Conservation (phyloP, 2,888 invertebrate genomes). For the Dicranocentrus wangi region DNA sequence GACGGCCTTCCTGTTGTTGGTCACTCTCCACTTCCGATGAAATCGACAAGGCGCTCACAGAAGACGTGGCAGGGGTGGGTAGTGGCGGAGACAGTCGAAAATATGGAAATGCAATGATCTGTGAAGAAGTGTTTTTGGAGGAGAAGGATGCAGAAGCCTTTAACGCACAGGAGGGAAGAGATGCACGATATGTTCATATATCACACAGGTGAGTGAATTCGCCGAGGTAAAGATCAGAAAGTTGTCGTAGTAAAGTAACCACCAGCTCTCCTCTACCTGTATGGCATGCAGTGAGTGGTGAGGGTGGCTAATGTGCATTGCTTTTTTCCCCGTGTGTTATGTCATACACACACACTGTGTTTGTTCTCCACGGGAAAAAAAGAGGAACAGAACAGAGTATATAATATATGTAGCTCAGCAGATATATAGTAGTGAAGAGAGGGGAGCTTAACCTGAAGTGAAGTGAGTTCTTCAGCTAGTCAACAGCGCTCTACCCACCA, state of each 20-base stretch:
- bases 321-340: background rate
- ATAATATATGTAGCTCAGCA: constrained; percentile 1
- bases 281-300: background rate
- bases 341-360: constrained; percentile 6
- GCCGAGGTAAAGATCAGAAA: constrained; percentile 40
- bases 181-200: constrained; percentile 18
- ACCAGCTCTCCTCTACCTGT: background rate
- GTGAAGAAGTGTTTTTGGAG: constrained; percentile 38
- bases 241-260: background rate
- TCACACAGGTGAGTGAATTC: constrained; percentile 34
- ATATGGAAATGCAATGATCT: constrained; percentile 45
- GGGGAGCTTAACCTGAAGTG: constrained; percentile 37
- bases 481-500: constrained; percentile 39
- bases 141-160: constrained; percentile 30
- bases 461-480: constrained; percentile 41
- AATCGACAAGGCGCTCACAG: too few relatives aligned
- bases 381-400: background rate
- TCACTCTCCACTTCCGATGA: constrained; percentile 22
- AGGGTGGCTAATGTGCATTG: constrained; percentile 8
- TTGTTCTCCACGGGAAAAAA: background rate
- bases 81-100: too few relatives aligned
- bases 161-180: background rate
- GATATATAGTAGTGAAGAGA: background rate
- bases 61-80: too few relatives aligned
- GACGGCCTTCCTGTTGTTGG: constrained; percentile 17